These are phyloP conservation scores for Drosophila bipectinata DNA, from an alignment of 1,140 invertebrate genomes.

Conservation along the genomic window DNA sequence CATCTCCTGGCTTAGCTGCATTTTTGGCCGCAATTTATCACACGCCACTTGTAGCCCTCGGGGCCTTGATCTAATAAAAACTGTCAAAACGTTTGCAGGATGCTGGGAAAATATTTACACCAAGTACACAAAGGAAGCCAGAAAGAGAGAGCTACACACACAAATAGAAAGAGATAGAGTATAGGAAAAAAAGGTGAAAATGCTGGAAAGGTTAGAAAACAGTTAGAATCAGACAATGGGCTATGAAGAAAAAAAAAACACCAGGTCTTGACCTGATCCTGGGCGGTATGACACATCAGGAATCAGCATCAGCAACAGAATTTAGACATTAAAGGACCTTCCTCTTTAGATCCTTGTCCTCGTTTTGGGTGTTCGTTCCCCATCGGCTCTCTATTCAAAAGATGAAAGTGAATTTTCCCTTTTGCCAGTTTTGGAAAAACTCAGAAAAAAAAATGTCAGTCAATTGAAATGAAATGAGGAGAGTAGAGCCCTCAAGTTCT, in stretches of 20 bases:
- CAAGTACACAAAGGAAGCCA: slow-evolving; percentile 30
- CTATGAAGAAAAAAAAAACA: slow-evolving; percentile 43
- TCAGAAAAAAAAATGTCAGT: slow-evolving; percentile 42
- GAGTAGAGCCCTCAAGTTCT: slow-evolving; percentile 7
- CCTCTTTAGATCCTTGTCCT: neutral
- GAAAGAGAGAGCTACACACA: neutral
- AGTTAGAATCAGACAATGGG: slow-evolving; percentile 62
- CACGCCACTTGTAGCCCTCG: slow-evolving; percentile 69
- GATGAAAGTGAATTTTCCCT: slow-evolving; percentile 74
- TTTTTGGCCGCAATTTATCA: slow-evolving; percentile 78
- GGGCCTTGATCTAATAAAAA: slow-evolving; percentile 78
- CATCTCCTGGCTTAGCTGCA: slow-evolving; percentile 32
- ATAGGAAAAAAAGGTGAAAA: slow-evolving; percentile 3
- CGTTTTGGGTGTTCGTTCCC: slow-evolving; percentile 42
- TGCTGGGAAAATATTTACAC: slow-evolving; percentile 80
- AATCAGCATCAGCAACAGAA: slow-evolving; percentile 27
- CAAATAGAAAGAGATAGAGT: neutral
- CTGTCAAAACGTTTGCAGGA: slow-evolving; percentile 81
- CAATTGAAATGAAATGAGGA: slow-evolving; percentile 64
- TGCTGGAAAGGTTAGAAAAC: slow-evolving; percentile 16
- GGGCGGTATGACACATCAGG: slow-evolving; percentile 78
- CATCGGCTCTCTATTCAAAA: slow-evolving; percentile 70
- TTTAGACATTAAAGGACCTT: slow-evolving; percentile 68
- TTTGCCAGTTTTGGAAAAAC: neutral
- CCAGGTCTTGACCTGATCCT: slow-evolving; percentile 51